Base-by-base conservation (phyloP, 2,113 vertebrate species). In the Phylloscopus whistleri region DNA sequence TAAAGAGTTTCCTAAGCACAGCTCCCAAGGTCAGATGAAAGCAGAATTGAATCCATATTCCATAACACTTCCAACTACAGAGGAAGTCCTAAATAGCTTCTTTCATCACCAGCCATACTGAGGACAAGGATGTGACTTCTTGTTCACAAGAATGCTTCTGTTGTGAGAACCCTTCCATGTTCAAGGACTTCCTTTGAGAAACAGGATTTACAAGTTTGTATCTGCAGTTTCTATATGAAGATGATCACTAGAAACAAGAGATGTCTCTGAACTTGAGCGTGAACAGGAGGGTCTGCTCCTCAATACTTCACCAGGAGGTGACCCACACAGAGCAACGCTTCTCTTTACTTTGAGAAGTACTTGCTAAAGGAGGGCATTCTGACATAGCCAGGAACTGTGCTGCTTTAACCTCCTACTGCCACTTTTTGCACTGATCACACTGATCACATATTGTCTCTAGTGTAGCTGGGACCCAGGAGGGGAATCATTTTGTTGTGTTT, bases 251-350 rank as follows among this genome's bases (percentile, higher is more conserved):
- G 77, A 55, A 82, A 51, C 13, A 55, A 59, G 52, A 64, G 5
- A 13, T 1, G 0, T 39, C 6, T 0, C 49, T 2, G 5, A 84
- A 49, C 31, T 41, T 48, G 44, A 80, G 51, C 9, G 9, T 0
- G 0, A 91, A 75, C 7, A 3, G 35, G 16, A 56, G 23, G 28
- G 41, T 73, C 78, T 88, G 46, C 37, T 87, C n/a, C 74, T 86
- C 27, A 22, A 1, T 55, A 5, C 21, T 58, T 84, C 39, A 55
- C 55, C 83, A 91, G 77, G 46, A 92, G 64, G 55, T 80, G 83
- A 62, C 55, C 37, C 60, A 72, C 60, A 37, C 44, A 59, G 39
- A 51, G 39, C 68, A 87, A 59, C 15, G 5, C n/a, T 68, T 79
- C 22, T 66, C 31, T 67, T 2, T 26, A 1, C 33, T 84, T 60